phyloP scores from a whole-genome alignment of 2,113 vertebrate genomes.

The Sinocyclocheilus maitianheensis region DNA sequence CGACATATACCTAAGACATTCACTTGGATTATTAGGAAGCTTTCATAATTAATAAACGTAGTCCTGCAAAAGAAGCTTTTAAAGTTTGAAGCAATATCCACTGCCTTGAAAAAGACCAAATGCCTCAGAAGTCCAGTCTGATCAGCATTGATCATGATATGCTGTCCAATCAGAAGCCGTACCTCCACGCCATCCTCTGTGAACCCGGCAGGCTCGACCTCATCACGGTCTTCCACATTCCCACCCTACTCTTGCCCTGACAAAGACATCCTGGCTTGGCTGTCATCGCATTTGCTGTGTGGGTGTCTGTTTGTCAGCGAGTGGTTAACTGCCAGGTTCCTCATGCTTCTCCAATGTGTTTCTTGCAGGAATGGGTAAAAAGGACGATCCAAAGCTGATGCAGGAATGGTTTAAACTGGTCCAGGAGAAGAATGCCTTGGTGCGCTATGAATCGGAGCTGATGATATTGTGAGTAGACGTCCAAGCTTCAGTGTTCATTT shows the following conservation, averaged over 20 bases:
- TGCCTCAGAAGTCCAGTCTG: constrained; percentile 38
- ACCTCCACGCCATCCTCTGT: constrained; percentile 66
- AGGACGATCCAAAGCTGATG: constrained; percentile 98
- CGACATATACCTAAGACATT: background rate
- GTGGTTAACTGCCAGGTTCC: constrained; percentile 45
- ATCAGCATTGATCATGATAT: constrained; percentile 26
- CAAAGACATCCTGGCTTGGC: constrained; percentile 75
- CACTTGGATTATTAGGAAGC: background rate
- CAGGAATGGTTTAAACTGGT: constrained; percentile 99
- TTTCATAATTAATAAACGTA: background rate
- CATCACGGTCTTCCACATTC: constrained; percentile 59
- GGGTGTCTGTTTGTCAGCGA: constrained; percentile 49
- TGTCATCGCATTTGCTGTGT: constrained; percentile 69
- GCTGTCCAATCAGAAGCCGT: constrained; percentile 53
- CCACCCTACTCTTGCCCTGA: constrained; percentile 49
- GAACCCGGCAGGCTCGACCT: constrained; percentile 41
- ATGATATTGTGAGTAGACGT: constrained; percentile 96
- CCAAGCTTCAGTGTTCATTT: background rate
- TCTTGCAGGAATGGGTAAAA: constrained; percentile 95
- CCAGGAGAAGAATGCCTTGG: constrained; percentile 96
- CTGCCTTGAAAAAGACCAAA: constrained; percentile 37
- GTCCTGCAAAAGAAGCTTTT: background rate
- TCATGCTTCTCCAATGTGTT: constrained; percentile 43
- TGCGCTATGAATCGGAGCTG: constrained; percentile 97
- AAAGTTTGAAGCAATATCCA: background rate